Evolutionary conservation across 2,113 vertebrate species (phyloP).

Genomic region (Saguinus imperator): DNA sequence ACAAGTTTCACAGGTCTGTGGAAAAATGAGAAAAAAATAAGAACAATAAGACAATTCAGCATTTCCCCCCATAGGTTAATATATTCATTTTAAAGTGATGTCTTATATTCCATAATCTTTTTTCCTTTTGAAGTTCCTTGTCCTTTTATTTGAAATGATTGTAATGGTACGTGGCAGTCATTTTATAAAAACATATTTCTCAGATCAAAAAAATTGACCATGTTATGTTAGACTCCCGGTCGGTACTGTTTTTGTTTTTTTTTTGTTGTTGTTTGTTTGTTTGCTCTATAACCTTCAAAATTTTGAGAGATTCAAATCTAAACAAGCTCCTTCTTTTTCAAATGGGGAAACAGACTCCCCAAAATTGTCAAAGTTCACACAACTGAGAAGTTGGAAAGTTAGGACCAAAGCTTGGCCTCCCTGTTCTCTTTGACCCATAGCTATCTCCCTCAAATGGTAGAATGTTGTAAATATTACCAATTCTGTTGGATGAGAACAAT

Average conservation of each 20-base stretch:
- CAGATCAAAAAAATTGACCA: neutral
- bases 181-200: neutral
- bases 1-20: neutral
- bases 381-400: neutral
- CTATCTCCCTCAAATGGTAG: neutral
- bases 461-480: neutral
- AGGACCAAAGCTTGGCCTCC: neutral
- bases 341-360: neutral
- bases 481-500: neutral
- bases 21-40: neutral
- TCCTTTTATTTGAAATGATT: constrained; percentile 11
- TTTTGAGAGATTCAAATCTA: constrained; percentile 20
- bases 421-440: neutral
- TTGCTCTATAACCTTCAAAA: constrained; percentile 18
- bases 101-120: neutral
- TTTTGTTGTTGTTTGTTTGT: neutral
- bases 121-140: neutral
- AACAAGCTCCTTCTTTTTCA: neutral
- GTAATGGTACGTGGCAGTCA: neutral
- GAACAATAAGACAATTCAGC: neutral
- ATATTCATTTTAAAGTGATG: neutral
- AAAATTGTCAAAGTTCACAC: neutral
- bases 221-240: neutral
- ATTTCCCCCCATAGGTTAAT: neutral
- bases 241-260: neutral